phyloP scores from a whole-genome alignment of 2,113 vertebrate species.

The Larimichthys polyactis region DNA sequence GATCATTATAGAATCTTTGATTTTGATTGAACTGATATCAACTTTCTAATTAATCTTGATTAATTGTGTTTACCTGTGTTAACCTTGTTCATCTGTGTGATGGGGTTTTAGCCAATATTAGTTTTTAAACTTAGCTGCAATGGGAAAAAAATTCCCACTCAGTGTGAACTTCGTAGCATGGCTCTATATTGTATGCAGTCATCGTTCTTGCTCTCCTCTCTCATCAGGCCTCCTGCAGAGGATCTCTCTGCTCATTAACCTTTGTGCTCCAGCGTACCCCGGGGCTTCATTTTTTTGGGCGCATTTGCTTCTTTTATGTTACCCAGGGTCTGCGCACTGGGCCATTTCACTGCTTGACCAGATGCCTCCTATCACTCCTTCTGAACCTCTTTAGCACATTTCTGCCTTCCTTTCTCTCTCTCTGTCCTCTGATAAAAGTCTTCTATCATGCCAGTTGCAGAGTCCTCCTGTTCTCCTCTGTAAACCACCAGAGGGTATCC shows the following conservation, averaged over 20 bases:
- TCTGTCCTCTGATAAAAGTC: conserved; percentile 62
- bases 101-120: not conserved
- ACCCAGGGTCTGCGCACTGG: conserved; percentile 29
- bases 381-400: conserved; percentile 44
- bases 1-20: not conserved
- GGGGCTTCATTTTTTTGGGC: conserved; percentile 43
- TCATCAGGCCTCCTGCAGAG: conserved; percentile 39
- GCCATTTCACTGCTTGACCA: conserved; percentile 60
- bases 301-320: conserved; percentile 54
- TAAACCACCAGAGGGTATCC: conserved; percentile 67
- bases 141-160: not conserved
- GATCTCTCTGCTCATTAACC: conserved; percentile 74
- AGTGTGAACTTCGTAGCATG: not conserved
- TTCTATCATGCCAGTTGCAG: conserved; percentile 59
- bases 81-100: conserved; percentile 12
- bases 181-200: not conserved
- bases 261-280: conserved; percentile 44
- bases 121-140: conserved; percentile 24
- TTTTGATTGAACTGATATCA: not conserved
- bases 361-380: conserved; percentile 55
- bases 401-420: conserved; percentile 11
- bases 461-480: conserved; percentile 67
- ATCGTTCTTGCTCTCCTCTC: conserved; percentile 22
- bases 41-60: not conserved
- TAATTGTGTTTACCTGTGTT: not conserved